phyloP scores from a whole-genome alignment of 2,113 vertebrate species.

The Chrysochloris asiatica region DNA sequence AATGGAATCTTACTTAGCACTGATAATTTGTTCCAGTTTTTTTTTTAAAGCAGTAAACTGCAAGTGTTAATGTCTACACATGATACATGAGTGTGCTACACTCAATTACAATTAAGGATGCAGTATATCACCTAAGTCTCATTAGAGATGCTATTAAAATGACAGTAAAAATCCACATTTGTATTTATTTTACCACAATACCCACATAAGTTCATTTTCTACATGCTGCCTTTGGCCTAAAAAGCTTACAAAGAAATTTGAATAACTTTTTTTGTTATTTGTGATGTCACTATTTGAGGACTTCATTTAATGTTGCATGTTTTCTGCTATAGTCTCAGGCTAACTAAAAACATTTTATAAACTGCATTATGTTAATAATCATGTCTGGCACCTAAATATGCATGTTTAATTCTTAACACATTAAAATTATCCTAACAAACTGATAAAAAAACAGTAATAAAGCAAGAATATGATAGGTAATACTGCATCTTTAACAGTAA shows the following conservation, averaged over 20 bases:
- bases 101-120: conserved; percentile 84
- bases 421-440: conserved; percentile 68
- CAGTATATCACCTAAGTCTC: conserved; percentile 81
- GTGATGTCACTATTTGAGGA: conserved; percentile 67
- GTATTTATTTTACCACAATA: conserved; percentile 66
- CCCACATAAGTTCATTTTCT: conserved; percentile 66
- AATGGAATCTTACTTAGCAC: conserved; percentile 86
- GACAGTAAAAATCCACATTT: conserved; percentile 63
- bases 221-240: conserved; percentile 65
- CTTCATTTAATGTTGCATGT: conserved; percentile 69
- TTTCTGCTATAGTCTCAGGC: conserved; percentile 70
- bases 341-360: conserved; percentile 67
- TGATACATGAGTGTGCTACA: conserved; percentile 81
- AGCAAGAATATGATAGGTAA: conserved; percentile 73
- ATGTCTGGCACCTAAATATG: conserved; percentile 68
- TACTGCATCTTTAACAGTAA: conserved; percentile 85
- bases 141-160: conserved; percentile 66
- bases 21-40: conserved; percentile 81
- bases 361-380: conserved; percentile 64
- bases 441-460: conserved; percentile 66
- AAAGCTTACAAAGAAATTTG: conserved; percentile 61
- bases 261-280: conserved; percentile 66
- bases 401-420: conserved; percentile 66
- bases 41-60: conserved; percentile 77
- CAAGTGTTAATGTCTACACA: conserved; percentile 82